These are phyloP conservation scores for Ophthalmolycus amberensis DNA, from an alignment of 2,113 vertebrate genomes.

Conservation along the genomic window DNA sequence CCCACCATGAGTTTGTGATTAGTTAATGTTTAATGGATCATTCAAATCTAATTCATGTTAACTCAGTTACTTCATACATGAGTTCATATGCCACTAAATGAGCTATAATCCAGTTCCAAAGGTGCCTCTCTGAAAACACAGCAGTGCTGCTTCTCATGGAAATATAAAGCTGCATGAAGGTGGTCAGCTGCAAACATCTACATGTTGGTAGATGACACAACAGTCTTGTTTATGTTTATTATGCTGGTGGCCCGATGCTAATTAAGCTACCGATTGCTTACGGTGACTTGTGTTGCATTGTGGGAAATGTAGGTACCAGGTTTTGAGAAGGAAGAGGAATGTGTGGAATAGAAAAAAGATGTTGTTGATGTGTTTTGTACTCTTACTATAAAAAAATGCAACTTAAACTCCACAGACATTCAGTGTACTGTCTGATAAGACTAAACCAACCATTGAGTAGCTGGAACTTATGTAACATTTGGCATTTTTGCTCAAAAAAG, in stretches of 20 bases:
- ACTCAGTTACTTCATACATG: slow-evolving; percentile 2
- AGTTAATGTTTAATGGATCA: slow-evolving; percentile 1
- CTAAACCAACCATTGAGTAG: neutral
- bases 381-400: neutral
- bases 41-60: slow-evolving; percentile 8
- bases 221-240: neutral
- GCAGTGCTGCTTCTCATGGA: neutral
- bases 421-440: neutral
- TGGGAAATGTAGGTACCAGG: neutral
- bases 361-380: too few relatives aligned
- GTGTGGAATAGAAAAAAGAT: neutral
- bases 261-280: neutral
- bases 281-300: neutral
- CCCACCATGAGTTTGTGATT: slow-evolving; percentile 2
- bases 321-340: neutral
- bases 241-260: neutral
- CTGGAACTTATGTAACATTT: neutral
- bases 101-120: slow-evolving; percentile 6
- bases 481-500: neutral
- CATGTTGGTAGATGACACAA: neutral
- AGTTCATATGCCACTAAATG: neutral
- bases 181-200: neutral
- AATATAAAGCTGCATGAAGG: neutral
- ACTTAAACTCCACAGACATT: neutral
- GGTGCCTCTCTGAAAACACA: neutral